Conservation (phyloP, 2,113 vertebrate genomes). For the Nyctereutes procyonoides region DNA sequence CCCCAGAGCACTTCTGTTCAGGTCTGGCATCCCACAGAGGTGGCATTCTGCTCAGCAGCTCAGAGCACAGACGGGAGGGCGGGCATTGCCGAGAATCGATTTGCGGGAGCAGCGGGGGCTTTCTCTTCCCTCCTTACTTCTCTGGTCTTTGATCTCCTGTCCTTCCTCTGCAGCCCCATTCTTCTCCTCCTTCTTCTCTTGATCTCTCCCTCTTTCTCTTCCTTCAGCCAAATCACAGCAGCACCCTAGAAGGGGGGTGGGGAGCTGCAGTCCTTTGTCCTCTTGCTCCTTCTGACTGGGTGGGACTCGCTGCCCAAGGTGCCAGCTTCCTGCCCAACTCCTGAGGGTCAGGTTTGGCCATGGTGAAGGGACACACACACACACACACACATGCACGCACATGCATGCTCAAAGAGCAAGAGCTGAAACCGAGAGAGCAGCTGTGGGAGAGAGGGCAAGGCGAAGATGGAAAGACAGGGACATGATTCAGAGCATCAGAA, state of each 20-base stretch:
- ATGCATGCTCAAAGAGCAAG: neutral
- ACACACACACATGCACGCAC: neutral
- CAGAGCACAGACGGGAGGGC: constrained; percentile 73
- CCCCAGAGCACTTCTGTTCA: constrained; percentile 68
- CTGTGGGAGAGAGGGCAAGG: neutral
- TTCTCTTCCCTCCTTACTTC: constrained; percentile 76
- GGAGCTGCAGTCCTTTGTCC: constrained; percentile 50
- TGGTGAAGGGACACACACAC: neutral
- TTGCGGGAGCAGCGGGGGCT: constrained; percentile 80
- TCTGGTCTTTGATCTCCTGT: constrained; percentile 77
- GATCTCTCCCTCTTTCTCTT: constrained; percentile 54
- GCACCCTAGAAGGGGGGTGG: neutral
- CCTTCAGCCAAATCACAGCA: constrained; percentile 23
- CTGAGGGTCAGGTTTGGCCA: neutral
- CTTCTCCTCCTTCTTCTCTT: constrained; percentile 39
- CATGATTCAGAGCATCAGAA: constrained; percentile 25
- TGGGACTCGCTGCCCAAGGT: neutral
- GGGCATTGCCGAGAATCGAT: constrained; percentile 69
- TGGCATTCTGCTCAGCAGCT: constrained; percentile 73
- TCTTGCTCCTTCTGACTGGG: neutral
- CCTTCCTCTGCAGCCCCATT: constrained; percentile 36
- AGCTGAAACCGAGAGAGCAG: neutral
- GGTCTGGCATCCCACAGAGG: constrained; percentile 63
- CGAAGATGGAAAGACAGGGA: neutral
- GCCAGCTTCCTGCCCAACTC: neutral